phyloP scores from a whole-genome alignment of 2,888 invertebrate species.

The Trimorus sp. region DNA sequence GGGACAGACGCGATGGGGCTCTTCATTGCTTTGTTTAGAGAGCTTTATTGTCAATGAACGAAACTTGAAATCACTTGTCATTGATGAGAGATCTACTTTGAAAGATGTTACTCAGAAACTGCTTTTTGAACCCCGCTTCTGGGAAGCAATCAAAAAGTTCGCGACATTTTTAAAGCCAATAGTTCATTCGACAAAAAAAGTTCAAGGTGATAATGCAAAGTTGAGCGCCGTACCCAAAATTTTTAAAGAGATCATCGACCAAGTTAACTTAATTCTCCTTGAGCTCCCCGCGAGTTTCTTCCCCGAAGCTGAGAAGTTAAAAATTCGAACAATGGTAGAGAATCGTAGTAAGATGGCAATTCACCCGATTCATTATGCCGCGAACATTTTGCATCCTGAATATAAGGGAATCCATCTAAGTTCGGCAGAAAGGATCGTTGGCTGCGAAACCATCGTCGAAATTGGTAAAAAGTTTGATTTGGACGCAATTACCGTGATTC shows the following conservation, averaged over 20 bases:
- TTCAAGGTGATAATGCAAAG: conserved; percentile 1
- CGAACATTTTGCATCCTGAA: conserved; percentile 48
- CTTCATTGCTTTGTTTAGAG: conserved; percentile 66
- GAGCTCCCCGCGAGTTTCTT: conserved; percentile 6
- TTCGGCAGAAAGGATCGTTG: conserved; percentile 15
- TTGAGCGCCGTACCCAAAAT: conserved; percentile 18
- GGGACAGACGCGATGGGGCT: conserved; percentile 66
- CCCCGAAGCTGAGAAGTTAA: neutral
- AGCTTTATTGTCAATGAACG: conserved; percentile 67
- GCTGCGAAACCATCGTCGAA: conserved; percentile 28
- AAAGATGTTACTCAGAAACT: conserved; percentile 20
- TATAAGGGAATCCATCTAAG: conserved; percentile 39
- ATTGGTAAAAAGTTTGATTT: conserved; percentile 40
- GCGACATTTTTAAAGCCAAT: neutral
- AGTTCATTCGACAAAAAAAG: conserved; percentile 20
- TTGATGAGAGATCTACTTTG: conserved; percentile 37
- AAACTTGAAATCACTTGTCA: conserved; percentile 66
- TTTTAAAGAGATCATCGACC: conserved; percentile 5
- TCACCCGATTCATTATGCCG: conserved; percentile 47
- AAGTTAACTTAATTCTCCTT: conserved; percentile 5
- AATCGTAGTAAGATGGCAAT: conserved; percentile 35
- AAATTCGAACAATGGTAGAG: conserved; percentile 9
- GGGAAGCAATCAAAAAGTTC: conserved; percentile 19
- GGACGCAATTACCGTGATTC: conserved; percentile 27
- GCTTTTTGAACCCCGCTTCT: conserved; percentile 27